These are phyloP conservation scores for Plumapathes pennacea DNA, from an alignment of 92 coral and sea anemone species.

Conservation along the genomic window DNA sequence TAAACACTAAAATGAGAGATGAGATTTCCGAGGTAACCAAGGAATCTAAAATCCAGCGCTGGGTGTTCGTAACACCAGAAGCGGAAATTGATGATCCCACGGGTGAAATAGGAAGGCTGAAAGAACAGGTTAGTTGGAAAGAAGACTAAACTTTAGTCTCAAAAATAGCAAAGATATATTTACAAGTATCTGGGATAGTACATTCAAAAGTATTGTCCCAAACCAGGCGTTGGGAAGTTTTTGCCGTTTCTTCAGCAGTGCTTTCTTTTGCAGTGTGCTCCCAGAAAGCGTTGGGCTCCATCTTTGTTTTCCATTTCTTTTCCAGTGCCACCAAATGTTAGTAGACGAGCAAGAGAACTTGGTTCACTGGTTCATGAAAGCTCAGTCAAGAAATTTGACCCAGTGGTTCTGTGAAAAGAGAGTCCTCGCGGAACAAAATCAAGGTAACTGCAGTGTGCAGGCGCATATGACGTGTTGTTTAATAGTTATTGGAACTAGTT, in stretches of 20 bases:
- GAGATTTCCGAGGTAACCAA: constrained; percentile 64
- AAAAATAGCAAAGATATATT: background rate
- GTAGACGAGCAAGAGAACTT: constrained; percentile 65
- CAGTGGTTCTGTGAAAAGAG: constrained; percentile 82
- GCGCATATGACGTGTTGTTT: too few species aligned
- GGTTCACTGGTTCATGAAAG: constrained; percentile 85
- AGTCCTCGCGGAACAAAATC: constrained; percentile 52
- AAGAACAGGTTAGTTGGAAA: constrained; percentile 52
- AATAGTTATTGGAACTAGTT: too few species aligned
- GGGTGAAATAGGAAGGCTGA: constrained; percentile 80
- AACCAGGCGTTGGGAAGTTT: too few species aligned
- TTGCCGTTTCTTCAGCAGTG: too few species aligned
- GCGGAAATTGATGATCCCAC: constrained; percentile 90
- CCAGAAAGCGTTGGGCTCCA: background rate
- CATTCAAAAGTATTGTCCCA: too few species aligned
- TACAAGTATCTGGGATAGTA: too few species aligned
- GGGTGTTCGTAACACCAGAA: constrained; percentile 78
- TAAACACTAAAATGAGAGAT: constrained; percentile 67
- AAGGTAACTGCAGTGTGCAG: too few species aligned
- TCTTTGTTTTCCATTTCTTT: background rate
- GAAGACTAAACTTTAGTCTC: background rate
- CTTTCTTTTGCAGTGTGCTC: too few species aligned
- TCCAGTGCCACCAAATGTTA: constrained; percentile 78
- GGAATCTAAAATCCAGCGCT: constrained; percentile 56
- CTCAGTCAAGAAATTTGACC: constrained; percentile 75